Conservation (phyloP, 2,113 vertebrate genomes). For the Pavo muticus region DNA sequence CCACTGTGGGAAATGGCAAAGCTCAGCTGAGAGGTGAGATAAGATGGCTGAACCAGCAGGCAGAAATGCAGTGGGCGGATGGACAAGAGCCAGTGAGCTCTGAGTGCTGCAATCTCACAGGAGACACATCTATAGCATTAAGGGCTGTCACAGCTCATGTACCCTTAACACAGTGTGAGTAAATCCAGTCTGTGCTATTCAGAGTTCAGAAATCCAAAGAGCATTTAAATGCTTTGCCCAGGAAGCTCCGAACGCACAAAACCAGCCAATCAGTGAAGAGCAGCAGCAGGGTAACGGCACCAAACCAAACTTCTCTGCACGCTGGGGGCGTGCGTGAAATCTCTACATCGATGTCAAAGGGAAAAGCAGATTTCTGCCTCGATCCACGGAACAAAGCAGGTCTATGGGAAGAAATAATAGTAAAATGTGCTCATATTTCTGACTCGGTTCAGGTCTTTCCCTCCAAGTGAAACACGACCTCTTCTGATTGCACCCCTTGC, state of each 20-base stretch:
- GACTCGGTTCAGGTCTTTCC: not conserved
- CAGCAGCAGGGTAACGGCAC: not conserved
- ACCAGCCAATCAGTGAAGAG: fast-evolving
- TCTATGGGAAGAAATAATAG: fast-evolving
- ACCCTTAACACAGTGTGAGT: fast-evolving
- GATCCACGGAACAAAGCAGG: fast-evolving
- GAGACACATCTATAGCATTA: fast-evolving
- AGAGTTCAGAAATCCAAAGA: not conserved
- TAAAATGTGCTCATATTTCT: not conserved
- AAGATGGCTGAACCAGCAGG: not conserved
- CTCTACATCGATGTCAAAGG: fast-evolving
- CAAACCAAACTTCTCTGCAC: not conserved
- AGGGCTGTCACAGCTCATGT: not conserved
- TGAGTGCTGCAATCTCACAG: fast-evolving
- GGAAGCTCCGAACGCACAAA: fast-evolving
- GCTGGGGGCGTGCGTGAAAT: not conserved
- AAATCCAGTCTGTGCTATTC: fast-evolving
- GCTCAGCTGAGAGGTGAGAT: fast-evolving
- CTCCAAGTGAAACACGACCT: not conserved
- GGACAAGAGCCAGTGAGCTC: fast-evolving
- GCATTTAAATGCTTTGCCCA: fast-evolving
- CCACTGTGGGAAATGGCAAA: not conserved
- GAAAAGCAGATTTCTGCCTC: not conserved
- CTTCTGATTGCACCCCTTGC: not conserved
- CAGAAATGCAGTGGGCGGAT: fast-evolving